phyloP scores from a whole-genome alignment of 2,113 vertebrate genomes.

The Vulpes lagopus region DNA sequence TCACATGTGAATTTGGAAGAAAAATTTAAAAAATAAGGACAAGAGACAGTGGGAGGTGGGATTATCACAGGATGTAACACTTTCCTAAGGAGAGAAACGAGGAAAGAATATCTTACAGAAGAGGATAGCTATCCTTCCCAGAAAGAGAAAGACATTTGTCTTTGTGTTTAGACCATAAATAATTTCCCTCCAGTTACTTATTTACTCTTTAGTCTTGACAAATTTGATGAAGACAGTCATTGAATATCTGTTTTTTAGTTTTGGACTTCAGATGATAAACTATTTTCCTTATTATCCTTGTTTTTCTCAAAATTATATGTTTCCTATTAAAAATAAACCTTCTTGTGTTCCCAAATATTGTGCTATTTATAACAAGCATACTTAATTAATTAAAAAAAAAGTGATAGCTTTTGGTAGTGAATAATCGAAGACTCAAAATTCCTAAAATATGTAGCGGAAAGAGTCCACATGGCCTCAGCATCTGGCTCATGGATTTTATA shows the following conservation, averaged over 20 bases:
- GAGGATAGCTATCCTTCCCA: neutral
- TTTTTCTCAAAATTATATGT: constrained; percentile 29
- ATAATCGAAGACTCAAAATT: neutral
- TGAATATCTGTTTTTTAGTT: neutral
- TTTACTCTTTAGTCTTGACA: neutral
- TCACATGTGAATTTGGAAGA: neutral
- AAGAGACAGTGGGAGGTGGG: neutral
- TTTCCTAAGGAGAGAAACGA: neutral
- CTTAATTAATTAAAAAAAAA: neutral
- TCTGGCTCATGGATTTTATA: neutral
- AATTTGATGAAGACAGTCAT: neutral
- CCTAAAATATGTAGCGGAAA: neutral
- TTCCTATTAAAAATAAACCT: neutral
- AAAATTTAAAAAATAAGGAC: neutral
- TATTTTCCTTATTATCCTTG: neutral
- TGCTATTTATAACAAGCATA: neutral
- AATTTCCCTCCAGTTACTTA: neutral
- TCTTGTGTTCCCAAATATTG: neutral
- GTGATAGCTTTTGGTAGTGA: neutral
- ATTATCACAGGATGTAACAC: neutral
- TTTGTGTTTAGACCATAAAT: neutral
- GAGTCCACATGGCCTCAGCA: accelerated
- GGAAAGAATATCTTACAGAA: neutral
- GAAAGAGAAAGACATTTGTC: neutral
- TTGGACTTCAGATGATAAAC: neutral